Evolutionary conservation across 2,797 vertebrate species (phyloP), one percentile per base, ranked within the genome.

Genomic region (Peromyscus eremicus): DNA sequence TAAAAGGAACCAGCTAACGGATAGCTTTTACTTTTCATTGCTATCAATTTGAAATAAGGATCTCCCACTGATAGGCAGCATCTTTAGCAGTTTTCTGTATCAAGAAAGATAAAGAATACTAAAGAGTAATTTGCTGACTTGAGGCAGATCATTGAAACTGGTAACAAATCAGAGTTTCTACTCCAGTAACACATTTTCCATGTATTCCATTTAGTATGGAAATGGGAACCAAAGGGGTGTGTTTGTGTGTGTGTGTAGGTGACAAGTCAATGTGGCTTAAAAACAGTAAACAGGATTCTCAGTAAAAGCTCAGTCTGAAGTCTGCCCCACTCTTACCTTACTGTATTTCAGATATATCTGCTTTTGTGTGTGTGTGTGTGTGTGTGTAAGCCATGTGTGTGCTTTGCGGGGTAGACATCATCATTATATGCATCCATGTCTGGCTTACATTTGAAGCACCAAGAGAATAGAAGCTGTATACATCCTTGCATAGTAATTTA

Each of bases 41-140:
- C 37, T 88, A 94, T 86, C 62, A 85, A 40, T 79, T 90, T 84
- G 37, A 88, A 96, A 71, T 73, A 84, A 95, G 57, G 43, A 75
- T 71, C 43, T 92, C 66, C 73, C 76, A 73, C 2, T 87, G 49
- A 81, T 13, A 29, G 32, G 66, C 76, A 92, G 60, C 70, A 89
- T 89, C 91, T 77, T 87, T 75, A 90, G 81, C 25, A 76, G 66
- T 83, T 95, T 82, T 13, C 76, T 70, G 62, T 43, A 43, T 75
- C 40, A n/a, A 52, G 16, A 25, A 60, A 79, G 37, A 37, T 60
- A 92, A 79, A 52, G 52, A 91, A 95, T 32, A 49, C 1, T 5
- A 68, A 94, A 12, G 5, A 5, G 68, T 80, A 86, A 95, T 5
- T 40, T 83, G 25, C 43, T 73, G 57, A 83, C 70, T 85, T 88